These are phyloP conservation scores for Chelonia mydas DNA, from an alignment of 2,797 vertebrate genomes.

Conservation along the genomic window DNA sequence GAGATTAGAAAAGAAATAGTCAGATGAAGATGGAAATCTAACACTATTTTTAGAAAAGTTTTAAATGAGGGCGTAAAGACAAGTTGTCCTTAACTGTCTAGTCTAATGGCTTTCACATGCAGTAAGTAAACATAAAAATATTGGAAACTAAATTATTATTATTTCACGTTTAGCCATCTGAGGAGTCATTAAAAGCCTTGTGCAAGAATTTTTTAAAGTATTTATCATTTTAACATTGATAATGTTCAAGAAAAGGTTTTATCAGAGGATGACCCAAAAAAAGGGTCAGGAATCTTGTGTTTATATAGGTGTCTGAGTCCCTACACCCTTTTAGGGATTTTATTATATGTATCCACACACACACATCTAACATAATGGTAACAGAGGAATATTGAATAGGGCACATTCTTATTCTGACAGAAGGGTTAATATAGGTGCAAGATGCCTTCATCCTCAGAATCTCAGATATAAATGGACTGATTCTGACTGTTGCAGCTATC, in stretches of 20 bases:
- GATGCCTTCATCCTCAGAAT: not conserved
- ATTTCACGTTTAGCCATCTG: not conserved
- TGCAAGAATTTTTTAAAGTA: not conserved
- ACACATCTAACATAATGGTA: too few species aligned
- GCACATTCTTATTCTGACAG: not conserved
- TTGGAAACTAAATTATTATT: not conserved
- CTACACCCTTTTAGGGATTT: not conserved
- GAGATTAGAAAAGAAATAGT: not conserved
- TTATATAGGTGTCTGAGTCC: not conserved
- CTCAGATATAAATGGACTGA: not conserved
- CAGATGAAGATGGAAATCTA: not conserved
- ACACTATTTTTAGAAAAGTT: not conserved
- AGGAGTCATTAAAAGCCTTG: not conserved
- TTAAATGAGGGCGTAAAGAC: not conserved
- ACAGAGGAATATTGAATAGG: rapidly evolving
- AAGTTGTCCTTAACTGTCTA: not conserved
- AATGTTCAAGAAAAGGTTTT: too few species aligned
- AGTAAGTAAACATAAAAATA: too few species aligned
- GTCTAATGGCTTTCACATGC: not conserved
- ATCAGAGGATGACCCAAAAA: not conserved
- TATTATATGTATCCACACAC: not conserved
- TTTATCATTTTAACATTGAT: too few species aligned
- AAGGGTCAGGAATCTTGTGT: not conserved
- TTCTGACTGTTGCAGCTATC: not conserved
- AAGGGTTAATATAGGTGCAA: not conserved